Evolutionary conservation across 2,113 vertebrate genomes (phyloP), one percentile per base, ranked within the genome.

Genomic region (Varanus komodoensis): DNA sequence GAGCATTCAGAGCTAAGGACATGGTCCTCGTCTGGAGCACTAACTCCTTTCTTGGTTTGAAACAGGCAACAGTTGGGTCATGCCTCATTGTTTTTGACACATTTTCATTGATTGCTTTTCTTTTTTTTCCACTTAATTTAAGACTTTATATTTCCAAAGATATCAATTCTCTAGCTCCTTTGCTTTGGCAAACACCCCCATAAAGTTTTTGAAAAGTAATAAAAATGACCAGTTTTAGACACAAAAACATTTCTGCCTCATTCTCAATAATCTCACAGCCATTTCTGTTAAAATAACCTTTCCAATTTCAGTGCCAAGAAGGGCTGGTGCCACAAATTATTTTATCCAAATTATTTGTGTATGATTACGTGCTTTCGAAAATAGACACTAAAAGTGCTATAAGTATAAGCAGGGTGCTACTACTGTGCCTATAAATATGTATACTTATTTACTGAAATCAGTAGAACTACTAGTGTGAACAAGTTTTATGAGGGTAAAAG

Each of bases 401-500:
- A 89, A 83, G 69, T 85, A 67, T 80, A 85, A 85, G 64, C 23
- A 57, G 61, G 38, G 74, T 32, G 25, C 54, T 67, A 89, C 34
- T 84, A 27, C 54, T 68, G 21, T 89, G 61, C 61, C 75, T 86
- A 50, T 71, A 89, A 89, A 73, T 90, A 74, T 64, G 50, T 61
- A 87, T 32, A 82, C 50, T 50, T 61, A 73, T 79, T 87, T 81
- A 86, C 44, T 87, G 50, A 52, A 27, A 78, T 74, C 82, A 90
- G 87, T 90, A 68, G 89, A 82, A 91, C 29, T 83, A 87, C 85
- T 77, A 82, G 44, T 87, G 29, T 90, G 89, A 91, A 87, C 71
- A 74, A 87, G 38, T 29, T 82, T 77, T n/a, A 90, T 6, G 48
- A 85, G 52, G 44, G 61, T 23, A 88, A 77, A 91, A 91, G 48